These are phyloP conservation scores for Mnemiopsis leidyi DNA, from an alignment of 37 sponge, comb jelly and placozoan species.

Conservation along the genomic window DNA sequence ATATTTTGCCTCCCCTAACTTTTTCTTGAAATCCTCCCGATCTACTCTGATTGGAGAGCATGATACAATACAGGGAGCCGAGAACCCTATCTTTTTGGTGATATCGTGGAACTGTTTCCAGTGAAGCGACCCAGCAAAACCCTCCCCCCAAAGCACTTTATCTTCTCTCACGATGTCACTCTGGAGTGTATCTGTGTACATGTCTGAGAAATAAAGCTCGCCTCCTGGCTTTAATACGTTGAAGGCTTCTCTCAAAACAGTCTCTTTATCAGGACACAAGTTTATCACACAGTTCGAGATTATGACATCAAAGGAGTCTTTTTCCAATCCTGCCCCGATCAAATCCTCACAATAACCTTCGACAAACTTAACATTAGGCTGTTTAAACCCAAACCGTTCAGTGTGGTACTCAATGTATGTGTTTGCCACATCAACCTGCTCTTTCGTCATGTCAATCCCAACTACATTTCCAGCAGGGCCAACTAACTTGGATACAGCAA, in stretches of 20 bases:
- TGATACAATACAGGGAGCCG: constrained; percentile 75
- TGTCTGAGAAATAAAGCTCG: constrained; percentile 82
- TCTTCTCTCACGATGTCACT: constrained; percentile 66
- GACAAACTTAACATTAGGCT: constrained; percentile 76
- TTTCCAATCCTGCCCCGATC: constrained; percentile 68
- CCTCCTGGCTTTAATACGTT: constrained; percentile 81
- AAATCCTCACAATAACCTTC: constrained; percentile 79
- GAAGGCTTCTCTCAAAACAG: constrained; percentile 73
- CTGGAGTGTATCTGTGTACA: constrained; percentile 70
- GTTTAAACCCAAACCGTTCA: constrained; percentile 73
- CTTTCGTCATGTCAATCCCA: constrained; percentile 87
- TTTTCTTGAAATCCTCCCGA: constrained; percentile 35
- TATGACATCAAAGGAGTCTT: constrained; percentile 69
- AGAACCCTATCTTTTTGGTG: constrained; percentile 77
- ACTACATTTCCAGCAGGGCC: constrained; percentile 73
- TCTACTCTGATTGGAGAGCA: constrained; percentile 66
- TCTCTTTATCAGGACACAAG: constrained; percentile 75
- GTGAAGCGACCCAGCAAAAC: constrained; percentile 80
- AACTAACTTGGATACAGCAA: constrained; percentile 78
- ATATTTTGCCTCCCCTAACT: constrained; percentile 66
- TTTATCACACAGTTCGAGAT: constrained; percentile 85
- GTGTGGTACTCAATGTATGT: constrained; percentile 79
- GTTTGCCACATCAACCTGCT: constrained; percentile 80
- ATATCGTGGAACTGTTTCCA: constrained; percentile 77
- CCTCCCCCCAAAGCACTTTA: constrained; percentile 76